Conservation (phyloP, 2,113 vertebrate species). For the Daubentonia madagascariensis region DNA sequence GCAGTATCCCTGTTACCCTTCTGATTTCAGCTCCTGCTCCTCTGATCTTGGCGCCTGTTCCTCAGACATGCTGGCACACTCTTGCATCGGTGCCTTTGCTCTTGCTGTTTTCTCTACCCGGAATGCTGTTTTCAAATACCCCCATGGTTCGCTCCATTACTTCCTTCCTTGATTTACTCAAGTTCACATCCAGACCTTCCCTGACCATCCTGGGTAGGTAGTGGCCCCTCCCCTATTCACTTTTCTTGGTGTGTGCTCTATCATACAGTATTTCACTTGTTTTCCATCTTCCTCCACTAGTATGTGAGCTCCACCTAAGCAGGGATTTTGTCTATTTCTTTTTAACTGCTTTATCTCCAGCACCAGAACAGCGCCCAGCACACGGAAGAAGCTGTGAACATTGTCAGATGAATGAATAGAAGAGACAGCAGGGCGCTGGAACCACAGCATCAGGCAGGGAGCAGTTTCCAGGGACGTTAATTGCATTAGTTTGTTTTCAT, state of each 20-base stretch:
- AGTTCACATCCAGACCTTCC: not conserved
- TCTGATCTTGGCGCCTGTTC: not conserved
- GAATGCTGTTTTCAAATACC: not conserved
- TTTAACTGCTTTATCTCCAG: not conserved
- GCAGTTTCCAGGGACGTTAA: not conserved
- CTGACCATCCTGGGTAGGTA: not conserved
- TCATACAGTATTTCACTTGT: not conserved
- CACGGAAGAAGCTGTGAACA: rapidly evolving
- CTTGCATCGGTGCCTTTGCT: not conserved
- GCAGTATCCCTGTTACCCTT: not conserved
- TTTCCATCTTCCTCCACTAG: not conserved
- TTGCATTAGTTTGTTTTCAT: not conserved
- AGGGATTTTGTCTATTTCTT: not conserved
- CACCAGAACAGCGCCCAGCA: not conserved
- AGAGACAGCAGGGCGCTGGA: rapidly evolving
- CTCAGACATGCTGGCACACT: not conserved
- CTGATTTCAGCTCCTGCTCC: not conserved
- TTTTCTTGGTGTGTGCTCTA: not conserved
- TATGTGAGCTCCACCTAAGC: not conserved
- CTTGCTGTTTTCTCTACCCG: not conserved
- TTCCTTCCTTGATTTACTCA: not conserved
- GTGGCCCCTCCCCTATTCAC: rapidly evolving
- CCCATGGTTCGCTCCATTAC: not conserved
- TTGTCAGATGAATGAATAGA: not conserved
- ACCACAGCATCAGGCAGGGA: not conserved